Conservation (phyloP, 1,140 invertebrate genomes). For the Aphis gossypii region DNA sequence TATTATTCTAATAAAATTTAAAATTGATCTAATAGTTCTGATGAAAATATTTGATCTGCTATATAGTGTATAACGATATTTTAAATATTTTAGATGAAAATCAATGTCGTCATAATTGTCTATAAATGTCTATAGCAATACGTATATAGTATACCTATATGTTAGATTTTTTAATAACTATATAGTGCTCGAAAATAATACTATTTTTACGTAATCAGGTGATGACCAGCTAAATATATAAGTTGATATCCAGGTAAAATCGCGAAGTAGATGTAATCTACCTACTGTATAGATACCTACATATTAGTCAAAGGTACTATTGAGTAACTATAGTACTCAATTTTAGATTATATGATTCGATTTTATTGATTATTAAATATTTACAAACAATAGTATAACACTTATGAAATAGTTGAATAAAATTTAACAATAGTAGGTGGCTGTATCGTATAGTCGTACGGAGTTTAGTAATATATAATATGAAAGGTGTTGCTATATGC, state of each 20-base stretch:
- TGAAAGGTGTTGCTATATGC: neutral
- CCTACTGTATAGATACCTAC: no score
- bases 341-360: neutral
- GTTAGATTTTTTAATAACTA: neutral
- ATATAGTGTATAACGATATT: no score
- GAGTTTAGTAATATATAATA: neutral
- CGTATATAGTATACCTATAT: neutral
- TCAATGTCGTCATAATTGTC: neutral
- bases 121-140: neutral
- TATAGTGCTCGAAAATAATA: neutral
- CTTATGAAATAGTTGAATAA: neutral
- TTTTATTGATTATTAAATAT: neutral
- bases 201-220: no score
- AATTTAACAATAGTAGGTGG: neutral
- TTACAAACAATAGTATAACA: neutral
- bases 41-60: no score
- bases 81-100: neutral
- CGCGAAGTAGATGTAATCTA: no score
- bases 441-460: neutral
- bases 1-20: neutral
- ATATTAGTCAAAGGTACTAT: no score
- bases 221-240: no score
- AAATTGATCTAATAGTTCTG: no score
- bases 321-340: neutral
- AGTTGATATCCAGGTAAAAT: neutral